phyloP scores from a whole-genome alignment of 2,888 invertebrate genomes.

The Cacoxenus indagator region DNA sequence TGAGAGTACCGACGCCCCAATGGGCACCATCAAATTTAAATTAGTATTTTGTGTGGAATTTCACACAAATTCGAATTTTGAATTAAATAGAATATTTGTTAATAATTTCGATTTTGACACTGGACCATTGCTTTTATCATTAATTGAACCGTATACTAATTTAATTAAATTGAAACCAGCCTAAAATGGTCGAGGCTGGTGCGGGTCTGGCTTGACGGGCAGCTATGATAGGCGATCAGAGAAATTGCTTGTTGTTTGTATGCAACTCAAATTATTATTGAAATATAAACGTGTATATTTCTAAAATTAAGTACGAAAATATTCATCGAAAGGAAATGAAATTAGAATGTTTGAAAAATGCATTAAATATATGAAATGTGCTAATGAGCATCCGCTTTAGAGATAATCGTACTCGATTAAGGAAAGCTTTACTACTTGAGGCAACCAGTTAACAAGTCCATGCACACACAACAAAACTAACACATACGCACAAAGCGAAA shows the following conservation, averaged over 20 bases:
- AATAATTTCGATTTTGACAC: conserved; percentile 1
- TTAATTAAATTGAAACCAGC: conserved; percentile 39
- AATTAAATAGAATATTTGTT: not conserved
- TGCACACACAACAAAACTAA: not conserved
- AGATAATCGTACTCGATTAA: not conserved
- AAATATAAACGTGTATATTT: too few species aligned
- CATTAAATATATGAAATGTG: conserved; percentile 28
- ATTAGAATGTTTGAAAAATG: conserved; percentile 45
- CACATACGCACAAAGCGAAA: not conserved
- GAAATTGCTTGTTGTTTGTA: too few species aligned
- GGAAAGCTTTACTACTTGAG: not conserved
- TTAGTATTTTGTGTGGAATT: not conserved
- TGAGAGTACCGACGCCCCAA: not conserved
- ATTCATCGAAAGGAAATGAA: conserved; percentile 46
- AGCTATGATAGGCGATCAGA: too few species aligned
- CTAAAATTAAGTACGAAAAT: too few species aligned
- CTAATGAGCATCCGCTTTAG: conserved; percentile 30
- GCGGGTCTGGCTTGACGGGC: too few species aligned
- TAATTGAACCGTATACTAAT: conserved; percentile 54
- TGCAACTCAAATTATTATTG: too few species aligned
- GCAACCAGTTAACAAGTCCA: not conserved
- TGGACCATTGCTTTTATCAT: conserved; percentile 45
- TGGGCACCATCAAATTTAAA: not conserved
- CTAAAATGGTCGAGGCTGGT: too few species aligned
- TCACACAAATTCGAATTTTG: not conserved